Evolutionary conservation across 1,140 invertebrate genomes (phyloP), one percentile per base, ranked within the genome.

Genomic region (Diachasmimorpha longicaudata): DNA sequence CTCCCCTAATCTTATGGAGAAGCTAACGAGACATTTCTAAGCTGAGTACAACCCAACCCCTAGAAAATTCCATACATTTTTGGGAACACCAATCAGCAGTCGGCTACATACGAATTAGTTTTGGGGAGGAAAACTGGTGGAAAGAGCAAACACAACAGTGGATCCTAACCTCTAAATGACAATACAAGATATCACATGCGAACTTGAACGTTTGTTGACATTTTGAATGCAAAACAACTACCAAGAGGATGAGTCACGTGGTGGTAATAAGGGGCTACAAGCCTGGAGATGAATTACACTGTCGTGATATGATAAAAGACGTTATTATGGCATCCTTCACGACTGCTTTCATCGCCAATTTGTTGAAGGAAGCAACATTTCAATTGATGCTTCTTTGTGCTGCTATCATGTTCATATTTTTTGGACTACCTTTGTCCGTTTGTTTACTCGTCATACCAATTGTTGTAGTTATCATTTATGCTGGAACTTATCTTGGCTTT

Each of bases 361-460:
- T 91, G 4, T 85, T 87, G 0, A 87, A 89, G 73, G 90, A 91
- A 81, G 81, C 90, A 39, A 90, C 87, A 4, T 91, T 90, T 66
- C 88, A 91, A 79, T 66, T 88, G 0, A 89, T 91, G 79, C 86
- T 91, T 39, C 75, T 91, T 9, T 77, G 85, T 58, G 85, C 90
- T 21, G 90, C 90, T 10, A 81, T 91, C 16, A 87, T 90, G 86
- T 91, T 90, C 44, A 90, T 91, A 23, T 90, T 91, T 70, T 85
- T 91, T 72, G 90, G 90, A n/a, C 79, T 91, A 19, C 90, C 90
- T 6, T 85, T 91, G 4, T 85, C 85, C 0, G 78, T 88, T 78
- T 91, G 90, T 63, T 36, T 90, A 3, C 44, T 85, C 4, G 85
- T 89, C 0, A 83, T 91, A 67, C 91, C 90, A 0, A 48, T 87